Conservation (phyloP, 2,888 invertebrate genomes). For the Nymphalis urticae region DNA sequence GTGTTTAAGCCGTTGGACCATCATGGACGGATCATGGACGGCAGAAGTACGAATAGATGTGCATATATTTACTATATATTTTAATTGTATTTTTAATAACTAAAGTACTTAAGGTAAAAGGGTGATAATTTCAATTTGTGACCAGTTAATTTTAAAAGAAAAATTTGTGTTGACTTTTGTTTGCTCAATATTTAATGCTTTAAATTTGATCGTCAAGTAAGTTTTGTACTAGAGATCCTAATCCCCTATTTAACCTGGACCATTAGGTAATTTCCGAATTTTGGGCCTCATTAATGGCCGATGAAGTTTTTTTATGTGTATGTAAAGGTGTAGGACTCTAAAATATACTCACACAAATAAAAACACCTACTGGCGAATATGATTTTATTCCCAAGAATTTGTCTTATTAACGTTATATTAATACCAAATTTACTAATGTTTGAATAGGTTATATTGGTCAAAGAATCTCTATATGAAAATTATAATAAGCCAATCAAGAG, state of each 20-base stretch:
- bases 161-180: constrained; percentile 10
- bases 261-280: neutral
- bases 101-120: neutral
- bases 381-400: too few species aligned
- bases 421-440: too few species aligned
- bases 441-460: too few species aligned
- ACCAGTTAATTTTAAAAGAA: constrained; percentile 6
- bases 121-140: neutral
- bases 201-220: constrained; percentile 23
- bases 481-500: too few species aligned
- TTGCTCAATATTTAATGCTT: constrained; percentile 23
- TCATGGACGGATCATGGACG: too few species aligned
- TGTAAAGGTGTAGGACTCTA: too few species aligned
- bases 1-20: too few species aligned
- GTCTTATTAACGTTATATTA: too few species aligned
- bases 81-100: neutral
- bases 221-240: constrained; percentile 9
- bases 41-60: neutral
- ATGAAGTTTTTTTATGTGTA: too few species aligned
- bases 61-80: neutral
- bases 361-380: too few species aligned
- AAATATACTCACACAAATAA: too few species aligned
- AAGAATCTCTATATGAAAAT: too few species aligned
- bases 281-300: neutral
- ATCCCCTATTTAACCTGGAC: neutral